Conservation (phyloP, 2,797 vertebrate species). For the Enteromius afrohamiltoni region DNA sequence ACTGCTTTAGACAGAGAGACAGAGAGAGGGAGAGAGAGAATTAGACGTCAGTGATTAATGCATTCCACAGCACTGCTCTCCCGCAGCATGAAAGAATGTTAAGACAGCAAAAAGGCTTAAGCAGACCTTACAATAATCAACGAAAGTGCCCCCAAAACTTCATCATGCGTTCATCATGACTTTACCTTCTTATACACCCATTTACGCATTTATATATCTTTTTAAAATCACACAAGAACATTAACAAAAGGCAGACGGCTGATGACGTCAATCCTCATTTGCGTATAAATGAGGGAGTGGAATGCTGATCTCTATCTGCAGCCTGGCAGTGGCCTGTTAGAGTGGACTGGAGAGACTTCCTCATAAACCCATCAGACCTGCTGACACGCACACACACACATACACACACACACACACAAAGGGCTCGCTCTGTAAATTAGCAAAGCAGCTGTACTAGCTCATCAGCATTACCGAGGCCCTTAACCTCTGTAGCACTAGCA, state of each 20-base stretch:
- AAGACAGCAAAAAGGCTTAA: slow-evolving; percentile 19
- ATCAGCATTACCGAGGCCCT: slow-evolving; percentile 11
- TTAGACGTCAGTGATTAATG: slow-evolving; percentile 64
- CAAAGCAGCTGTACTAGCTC: slow-evolving; percentile 4
- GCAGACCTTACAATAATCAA: slow-evolving; percentile 27
- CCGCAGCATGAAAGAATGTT: slow-evolving; percentile 48
- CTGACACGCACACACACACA: slow-evolving; percentile 30
- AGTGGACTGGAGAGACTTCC: slow-evolving; percentile 46
- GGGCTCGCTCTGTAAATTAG: not conserved
- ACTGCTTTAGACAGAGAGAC: slow-evolving; percentile 5
- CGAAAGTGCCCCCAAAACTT: slow-evolving; percentile 6
- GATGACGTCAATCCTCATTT: slow-evolving; percentile 63
- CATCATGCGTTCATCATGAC: slow-evolving; percentile 7
- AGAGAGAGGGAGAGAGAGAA: not conserved
- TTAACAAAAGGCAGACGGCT: slow-evolving; percentile 43
- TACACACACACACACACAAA: slow-evolving; percentile 26
- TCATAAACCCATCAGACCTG: slow-evolving; percentile 24
- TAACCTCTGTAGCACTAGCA: slow-evolving; percentile 14
- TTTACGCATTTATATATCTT: not conserved
- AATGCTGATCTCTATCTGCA: slow-evolving; percentile 58
- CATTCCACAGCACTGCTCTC: slow-evolving; percentile 68
- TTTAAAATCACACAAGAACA: slow-evolving; percentile 14
- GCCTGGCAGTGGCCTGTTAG: slow-evolving; percentile 26
- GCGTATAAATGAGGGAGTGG: slow-evolving; percentile 68
- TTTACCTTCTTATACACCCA: slow-evolving; percentile 4